These are phyloP conservation scores for Brienomyrus brachyistius DNA, from an alignment of 2,113 vertebrate species.

Conservation along the genomic window DNA sequence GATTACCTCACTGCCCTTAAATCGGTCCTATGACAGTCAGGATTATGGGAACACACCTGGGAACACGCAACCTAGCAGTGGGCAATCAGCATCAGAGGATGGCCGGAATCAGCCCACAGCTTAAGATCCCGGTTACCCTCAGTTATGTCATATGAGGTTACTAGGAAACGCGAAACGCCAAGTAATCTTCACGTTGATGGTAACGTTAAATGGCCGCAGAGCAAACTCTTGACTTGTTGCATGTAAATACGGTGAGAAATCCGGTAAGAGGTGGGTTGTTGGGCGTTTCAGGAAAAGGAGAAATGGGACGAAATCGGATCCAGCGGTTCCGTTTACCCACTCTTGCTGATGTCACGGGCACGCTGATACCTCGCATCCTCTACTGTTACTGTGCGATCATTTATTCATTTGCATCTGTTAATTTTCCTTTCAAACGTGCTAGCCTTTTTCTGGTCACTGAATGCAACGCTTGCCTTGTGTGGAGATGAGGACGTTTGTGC, in stretches of 20 bases:
- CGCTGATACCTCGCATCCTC: slow-evolving; percentile 48
- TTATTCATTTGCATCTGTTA: slow-evolving; percentile 55
- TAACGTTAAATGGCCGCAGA: not conserved
- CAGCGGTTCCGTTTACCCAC: slow-evolving; percentile 38
- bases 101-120: not conserved
- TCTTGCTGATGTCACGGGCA: slow-evolving; percentile 47
- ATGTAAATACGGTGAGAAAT: slow-evolving; percentile 28
- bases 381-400: slow-evolving; percentile 52
- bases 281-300: slow-evolving; percentile 32
- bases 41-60: not conserved
- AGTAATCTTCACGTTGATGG: not conserved
- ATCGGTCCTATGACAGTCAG: not conserved
- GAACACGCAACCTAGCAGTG: not conserved
- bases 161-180: not conserved
- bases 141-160: not conserved
- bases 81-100: not conserved
- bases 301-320: slow-evolving; percentile 43
- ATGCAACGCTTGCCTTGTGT: not conserved
- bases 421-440: slow-evolving; percentile 29
- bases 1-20: not conserved
- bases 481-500: not conserved
- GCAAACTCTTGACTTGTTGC: not conserved
- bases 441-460: not conserved
- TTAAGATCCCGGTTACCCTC: not conserved
- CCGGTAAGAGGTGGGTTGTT: slow-evolving; percentile 27